Evolutionary conservation across 2,888 invertebrate species (phyloP).

Genomic region (Craniophora ligustri): DNA sequence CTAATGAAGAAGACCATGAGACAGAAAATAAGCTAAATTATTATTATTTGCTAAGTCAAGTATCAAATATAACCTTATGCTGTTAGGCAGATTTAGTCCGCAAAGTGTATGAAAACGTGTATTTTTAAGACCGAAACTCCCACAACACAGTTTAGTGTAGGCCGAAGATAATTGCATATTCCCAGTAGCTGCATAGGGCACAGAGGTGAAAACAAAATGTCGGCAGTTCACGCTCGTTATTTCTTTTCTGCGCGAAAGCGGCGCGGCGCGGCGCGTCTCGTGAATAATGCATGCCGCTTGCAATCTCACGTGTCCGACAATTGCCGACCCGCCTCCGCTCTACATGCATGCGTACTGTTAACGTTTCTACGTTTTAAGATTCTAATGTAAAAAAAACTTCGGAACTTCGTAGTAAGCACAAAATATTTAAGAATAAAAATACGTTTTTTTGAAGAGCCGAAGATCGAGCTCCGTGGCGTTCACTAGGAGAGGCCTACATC

Average conservation of each 20-base stretch:
- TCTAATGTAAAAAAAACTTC: background rate
- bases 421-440: no score
- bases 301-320: constrained; percentile 18
- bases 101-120: background rate
- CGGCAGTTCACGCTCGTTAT: constrained; percentile 34
- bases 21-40: no score
- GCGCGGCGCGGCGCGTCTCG: background rate
- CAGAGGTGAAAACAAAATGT: constrained; percentile 39
- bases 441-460: no score
- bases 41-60: no score
- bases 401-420: no score
- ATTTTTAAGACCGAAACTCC: background rate
- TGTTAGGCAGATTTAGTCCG: no score
- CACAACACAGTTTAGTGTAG: background rate
- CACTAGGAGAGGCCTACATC: no score
- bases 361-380: constrained; percentile 2
- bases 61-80: no score
- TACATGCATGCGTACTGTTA: constrained; percentile 1
- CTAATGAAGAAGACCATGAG: no score
- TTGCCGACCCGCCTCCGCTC: constrained; percentile 8
- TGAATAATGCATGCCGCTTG: constrained; percentile 47
- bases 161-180: constrained; percentile 33
- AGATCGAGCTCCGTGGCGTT: no score
- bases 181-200: constrained; percentile 6
- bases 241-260: constrained; percentile 20